These are phyloP conservation scores for Dinomys branickii DNA, from an alignment of 2,113 vertebrate genomes.

Conservation along the genomic window DNA sequence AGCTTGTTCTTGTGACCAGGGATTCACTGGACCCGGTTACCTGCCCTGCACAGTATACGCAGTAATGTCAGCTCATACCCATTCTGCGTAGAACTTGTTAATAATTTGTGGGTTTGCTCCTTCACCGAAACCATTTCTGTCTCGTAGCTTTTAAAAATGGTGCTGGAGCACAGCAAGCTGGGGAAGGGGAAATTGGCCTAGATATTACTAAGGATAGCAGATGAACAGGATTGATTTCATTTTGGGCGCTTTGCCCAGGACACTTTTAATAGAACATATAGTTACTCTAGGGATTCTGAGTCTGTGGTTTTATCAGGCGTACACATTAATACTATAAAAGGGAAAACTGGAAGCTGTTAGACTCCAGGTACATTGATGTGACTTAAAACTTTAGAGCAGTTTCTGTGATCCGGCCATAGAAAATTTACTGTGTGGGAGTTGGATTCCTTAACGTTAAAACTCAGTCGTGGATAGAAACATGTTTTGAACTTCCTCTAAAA, in stretches of 20 bases:
- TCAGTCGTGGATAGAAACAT: conserved; percentile 47
- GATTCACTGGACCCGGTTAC: conserved; percentile 83
- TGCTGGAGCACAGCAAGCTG: conserved; percentile 85
- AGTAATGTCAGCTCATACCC: conserved; percentile 78
- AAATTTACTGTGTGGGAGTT: conserved; percentile 19
- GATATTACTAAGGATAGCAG: conserved; percentile 85
- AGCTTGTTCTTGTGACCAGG: neutral
- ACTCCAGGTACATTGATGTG: neutral
- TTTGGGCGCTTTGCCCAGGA: conserved; percentile 88
- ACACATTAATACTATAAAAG: conserved; percentile 83
- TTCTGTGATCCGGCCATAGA: neutral
- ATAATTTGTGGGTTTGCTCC: conserved; percentile 91
- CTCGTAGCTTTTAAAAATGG: conserved; percentile 90
- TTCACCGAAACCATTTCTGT: conserved; percentile 91
- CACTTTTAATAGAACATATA: conserved; percentile 90
- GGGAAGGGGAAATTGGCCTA: conserved; percentile 83
- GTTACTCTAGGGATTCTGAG: conserved; percentile 85
- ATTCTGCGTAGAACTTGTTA: conserved; percentile 87
- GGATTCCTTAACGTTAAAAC: conserved; percentile 42
- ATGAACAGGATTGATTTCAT: conserved; percentile 89
- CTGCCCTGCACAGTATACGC: conserved; percentile 87
- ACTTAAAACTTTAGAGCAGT: conserved; percentile 49
- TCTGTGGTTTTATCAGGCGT: conserved; percentile 79
- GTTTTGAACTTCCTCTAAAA: conserved; percentile 67
- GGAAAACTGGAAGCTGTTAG: conserved; percentile 62